Conservation (phyloP, 2,113 vertebrate genomes). For the Microcebus murinus region DNA sequence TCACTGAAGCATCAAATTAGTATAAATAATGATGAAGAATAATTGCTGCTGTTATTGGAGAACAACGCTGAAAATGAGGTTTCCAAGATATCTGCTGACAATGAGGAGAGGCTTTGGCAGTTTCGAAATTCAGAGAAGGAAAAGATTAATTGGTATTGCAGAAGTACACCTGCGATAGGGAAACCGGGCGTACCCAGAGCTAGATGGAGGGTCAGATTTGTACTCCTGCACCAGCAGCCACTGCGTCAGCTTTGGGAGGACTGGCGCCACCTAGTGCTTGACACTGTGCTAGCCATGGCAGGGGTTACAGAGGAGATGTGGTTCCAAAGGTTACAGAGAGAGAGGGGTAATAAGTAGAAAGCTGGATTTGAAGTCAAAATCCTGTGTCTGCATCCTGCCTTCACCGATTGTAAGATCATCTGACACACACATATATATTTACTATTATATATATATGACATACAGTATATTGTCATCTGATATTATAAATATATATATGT, state of each 20-base stretch:
- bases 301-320: background rate
- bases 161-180: background rate
- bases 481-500: background rate
- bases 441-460: background rate
- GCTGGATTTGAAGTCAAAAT: background rate
- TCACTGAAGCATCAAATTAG: slow-evolving; percentile 71
- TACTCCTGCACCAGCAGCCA: background rate
- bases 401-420: background rate
- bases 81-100: slow-evolving; percentile 52
- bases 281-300: background rate
- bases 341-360: background rate
- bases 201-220: background rate
- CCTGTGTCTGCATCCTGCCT: background rate
- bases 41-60: slow-evolving; percentile 52
- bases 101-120: background rate
- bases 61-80: slow-evolving; percentile 57
- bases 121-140: background rate
- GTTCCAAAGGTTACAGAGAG: background rate
- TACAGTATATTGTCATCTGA: background rate
- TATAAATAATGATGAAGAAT: slow-evolving; percentile 74
- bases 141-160: slow-evolving; percentile 34
- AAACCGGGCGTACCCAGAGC: background rate
- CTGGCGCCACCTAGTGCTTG: background rate
- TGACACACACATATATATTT: background rate
- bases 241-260: background rate